A percentile compares a stretch with the other conserved stretches of the same genome.
Conservation (phyloP, 2,888 invertebrate species). For the Arge pagana region DNA sequence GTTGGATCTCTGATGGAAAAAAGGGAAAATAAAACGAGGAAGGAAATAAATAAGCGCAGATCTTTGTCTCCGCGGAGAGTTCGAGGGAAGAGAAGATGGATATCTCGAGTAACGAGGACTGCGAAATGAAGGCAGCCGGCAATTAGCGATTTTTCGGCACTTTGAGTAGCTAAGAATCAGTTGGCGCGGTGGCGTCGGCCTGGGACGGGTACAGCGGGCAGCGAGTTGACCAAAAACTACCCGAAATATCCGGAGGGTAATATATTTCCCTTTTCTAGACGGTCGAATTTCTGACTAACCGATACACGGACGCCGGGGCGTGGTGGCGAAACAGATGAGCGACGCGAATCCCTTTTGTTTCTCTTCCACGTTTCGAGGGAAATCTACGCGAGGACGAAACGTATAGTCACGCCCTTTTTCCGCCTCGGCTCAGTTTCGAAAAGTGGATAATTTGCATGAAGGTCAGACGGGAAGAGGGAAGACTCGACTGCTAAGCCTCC, state of each 20-base stretch:
- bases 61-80: too few species aligned
- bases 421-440: conserved; percentile 19
- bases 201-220: too few species aligned
- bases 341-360: conserved; percentile 48
- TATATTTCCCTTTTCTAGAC: conserved; percentile 32
- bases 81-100: neutral
- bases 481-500: too few species aligned
- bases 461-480: conserved; percentile 5
- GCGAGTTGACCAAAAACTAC: conserved; percentile 9
- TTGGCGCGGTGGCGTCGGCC: too few species aligned
- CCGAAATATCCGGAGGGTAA: conserved; percentile 6
- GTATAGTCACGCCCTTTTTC: conserved; percentile 23
- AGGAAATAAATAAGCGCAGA: too few species aligned
- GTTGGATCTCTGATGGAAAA: too few species aligned
- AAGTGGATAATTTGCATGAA: conserved; percentile 23
- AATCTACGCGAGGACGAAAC: neutral
- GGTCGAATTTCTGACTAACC: conserved; percentile 44
- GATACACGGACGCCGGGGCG: conserved; percentile 48
- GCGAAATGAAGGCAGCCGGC: conserved; percentile 8
- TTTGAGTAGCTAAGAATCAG: conserved; percentile 21
- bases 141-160: conserved; percentile 27
- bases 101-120: conserved; percentile 17
- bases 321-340: conserved; percentile 41
- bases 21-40: too few species aligned
- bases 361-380: conserved; percentile 15